Evolutionary conservation across 1,140 invertebrate genomes (phyloP), one percentile per base, ranked within the genome.

Genomic region (Pseudomyrmex cubaensis): DNA sequence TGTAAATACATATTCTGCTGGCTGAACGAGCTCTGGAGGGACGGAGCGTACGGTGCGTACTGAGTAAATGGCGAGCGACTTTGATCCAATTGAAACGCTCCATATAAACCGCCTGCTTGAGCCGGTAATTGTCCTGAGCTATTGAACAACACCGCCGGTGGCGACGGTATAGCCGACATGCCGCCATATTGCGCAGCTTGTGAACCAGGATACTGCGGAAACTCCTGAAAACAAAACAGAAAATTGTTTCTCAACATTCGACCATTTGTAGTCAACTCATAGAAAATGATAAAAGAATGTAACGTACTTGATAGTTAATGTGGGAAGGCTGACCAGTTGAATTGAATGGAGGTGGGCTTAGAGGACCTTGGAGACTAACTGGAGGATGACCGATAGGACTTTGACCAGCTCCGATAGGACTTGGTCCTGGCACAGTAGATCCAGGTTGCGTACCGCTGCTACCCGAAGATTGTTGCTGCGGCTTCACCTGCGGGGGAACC

Each of bases 121-220:
- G 96, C 95, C 52, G 95, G 96, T 88, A 97, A 94, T 92, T 97
- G 96, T 76, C 96, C 96, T 2, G 96, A 96, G 35, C 97, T 97
- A 87, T 97, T 98, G 76, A 97, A 96, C 5, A 98, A 95, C 25
- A 96, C 96, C 2, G 96, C 96, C 15, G 97, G 97, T 12, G 97
- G 97, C 63, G 97, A 98, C 10, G 97, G 97, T 88, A 97, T 97
- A 12, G 97, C 96, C 46, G 97, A 96, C 89, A 98, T 96, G 48
- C 96, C 95, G 2, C 97, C 96, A 86, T 97, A 97, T 87, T 97
- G 96, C 20, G 95, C 93, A 22, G 94, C 94, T 83, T 94, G 93
- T 15, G 94, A 94, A 7, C 93, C 94, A 17, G 93, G 93, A 87
- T 94, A 94, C 63, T 94, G 93, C 1, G 92, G 90, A 57, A 94